Evolutionary conservation across 1,140 invertebrate species (phyloP).

Genomic region (Eumaeus atala): DNA sequence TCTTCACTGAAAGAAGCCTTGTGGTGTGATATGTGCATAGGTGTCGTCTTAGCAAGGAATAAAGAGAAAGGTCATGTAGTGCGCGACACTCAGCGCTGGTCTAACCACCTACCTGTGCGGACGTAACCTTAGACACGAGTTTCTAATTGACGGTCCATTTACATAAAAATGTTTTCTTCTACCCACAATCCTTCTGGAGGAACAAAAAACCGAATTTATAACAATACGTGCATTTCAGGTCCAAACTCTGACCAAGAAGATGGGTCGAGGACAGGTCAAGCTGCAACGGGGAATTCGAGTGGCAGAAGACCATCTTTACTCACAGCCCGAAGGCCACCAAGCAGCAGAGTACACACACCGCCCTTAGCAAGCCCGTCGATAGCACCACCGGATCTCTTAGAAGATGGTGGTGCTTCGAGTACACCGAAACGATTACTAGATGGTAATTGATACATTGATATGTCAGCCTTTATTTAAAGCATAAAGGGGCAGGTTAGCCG

Average conservation of each 20-base stretch:
- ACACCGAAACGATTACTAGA: slow-evolving; percentile 80
- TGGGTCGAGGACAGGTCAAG: slow-evolving; percentile 80
- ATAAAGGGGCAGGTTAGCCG: no score
- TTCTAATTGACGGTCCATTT: no score
- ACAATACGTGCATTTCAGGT: slow-evolving; percentile 45
- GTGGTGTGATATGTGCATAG: no score
- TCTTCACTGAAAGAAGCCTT: no score
- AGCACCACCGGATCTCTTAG: slow-evolving; percentile 77
- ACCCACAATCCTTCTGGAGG: background rate
- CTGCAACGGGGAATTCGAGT: slow-evolving; percentile 73
- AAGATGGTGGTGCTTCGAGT: slow-evolving; percentile 80
- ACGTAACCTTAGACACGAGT: no score
- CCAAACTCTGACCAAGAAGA: slow-evolving; percentile 80
- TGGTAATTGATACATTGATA: slow-evolving; percentile 49
- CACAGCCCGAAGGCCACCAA: slow-evolving; percentile 75
- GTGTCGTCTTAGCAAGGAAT: no score
- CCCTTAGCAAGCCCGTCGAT: slow-evolving; percentile 77
- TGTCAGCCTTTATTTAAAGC: slow-evolving; percentile 3
- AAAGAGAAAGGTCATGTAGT: no score
- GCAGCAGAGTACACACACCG: slow-evolving; percentile 78
- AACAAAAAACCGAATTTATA: background rate
- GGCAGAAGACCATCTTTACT: slow-evolving; percentile 56
- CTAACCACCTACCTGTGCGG: no score
- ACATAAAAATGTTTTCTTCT: background rate
- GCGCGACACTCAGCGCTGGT: no score